A percentile compares a stretch with the other conserved stretches of the same genome.
phyloP scores from a whole-genome alignment of 2,888 invertebrate species.

The Sycophila texana region DNA sequence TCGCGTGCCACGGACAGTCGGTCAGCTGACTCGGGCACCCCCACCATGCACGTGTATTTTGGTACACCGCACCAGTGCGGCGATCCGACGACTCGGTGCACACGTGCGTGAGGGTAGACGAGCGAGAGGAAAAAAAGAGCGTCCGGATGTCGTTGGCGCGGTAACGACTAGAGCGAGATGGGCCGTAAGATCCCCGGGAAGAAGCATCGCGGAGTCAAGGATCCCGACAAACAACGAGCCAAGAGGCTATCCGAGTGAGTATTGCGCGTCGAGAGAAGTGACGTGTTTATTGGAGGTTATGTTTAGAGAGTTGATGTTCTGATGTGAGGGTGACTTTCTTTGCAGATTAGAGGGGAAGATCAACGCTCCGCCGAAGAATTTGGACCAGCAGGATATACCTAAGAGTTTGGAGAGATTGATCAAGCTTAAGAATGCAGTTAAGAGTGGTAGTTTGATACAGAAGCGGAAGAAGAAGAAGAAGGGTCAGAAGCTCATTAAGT shows the following conservation, averaged over 20 bases:
- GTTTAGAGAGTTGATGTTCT: slow-evolving; percentile 12
- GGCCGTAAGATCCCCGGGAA: slow-evolving; percentile 88
- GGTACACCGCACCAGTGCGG: no score
- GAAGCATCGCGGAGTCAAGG: slow-evolving; percentile 87
- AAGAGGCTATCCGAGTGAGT: slow-evolving; percentile 81
- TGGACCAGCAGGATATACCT: slow-evolving; percentile 85
- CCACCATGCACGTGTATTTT: no score
- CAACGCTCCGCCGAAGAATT: slow-evolving; percentile 84
- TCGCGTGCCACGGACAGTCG: no score
- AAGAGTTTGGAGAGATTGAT: slow-evolving; percentile 83
- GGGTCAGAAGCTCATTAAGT: slow-evolving; percentile 52
- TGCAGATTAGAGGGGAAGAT: slow-evolving; percentile 83
- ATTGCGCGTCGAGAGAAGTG: background rate
- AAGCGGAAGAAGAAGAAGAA: slow-evolving; percentile 68
- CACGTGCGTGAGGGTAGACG: background rate
- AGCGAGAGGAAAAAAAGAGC: slow-evolving; percentile 1
- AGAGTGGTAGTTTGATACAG: slow-evolving; percentile 70
- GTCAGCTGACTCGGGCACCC: no score
- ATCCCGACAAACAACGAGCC: slow-evolving; percentile 84
- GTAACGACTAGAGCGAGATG: slow-evolving; percentile 75
- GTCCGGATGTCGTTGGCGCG: slow-evolving; percentile 46
- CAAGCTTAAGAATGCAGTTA: slow-evolving; percentile 77
- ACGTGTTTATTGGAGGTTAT: slow-evolving; percentile 48
- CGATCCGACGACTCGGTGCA: background rate
- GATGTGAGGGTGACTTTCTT: slow-evolving; percentile 20